Evolutionary conservation across 2,888 invertebrate genomes (phyloP), one percentile per base, ranked within the genome.

Genomic region (Phragmatobia fuliginosa): DNA sequence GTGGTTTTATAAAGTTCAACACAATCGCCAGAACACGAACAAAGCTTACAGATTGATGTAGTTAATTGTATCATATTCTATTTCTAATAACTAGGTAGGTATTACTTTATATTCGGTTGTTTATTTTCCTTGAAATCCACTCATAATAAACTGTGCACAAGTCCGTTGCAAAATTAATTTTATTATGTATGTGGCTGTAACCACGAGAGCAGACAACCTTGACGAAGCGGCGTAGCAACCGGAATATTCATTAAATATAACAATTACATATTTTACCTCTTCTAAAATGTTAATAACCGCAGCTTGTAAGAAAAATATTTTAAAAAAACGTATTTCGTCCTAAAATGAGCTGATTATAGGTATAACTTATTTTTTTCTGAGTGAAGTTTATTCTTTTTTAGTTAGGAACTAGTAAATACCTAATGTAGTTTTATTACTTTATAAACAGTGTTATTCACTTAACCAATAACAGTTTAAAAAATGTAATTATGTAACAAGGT

Each of bases 181-280:
- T 75, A 78, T 76, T 81, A 73, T 77, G 74, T 69, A 71, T 73
- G 72, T 58, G 38, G n/a, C 58, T 41, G 58, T 41, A 36, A 58
- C 66, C 73, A 74, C 76, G 67, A 78, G 79, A 75, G 75, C 77
- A 82, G 77, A 83, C 80, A 83, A 64, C 86, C 86, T 85, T 85
- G 86, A 78, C 75, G 75, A 73, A 71, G 60, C 75, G 66, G 72
- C 86, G 67, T 84, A 77, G 81, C 76, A 85, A 85, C 86, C 67
- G 71, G 73, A 52, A 45, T 70, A 52, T 28, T 31, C 52, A 62
- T 62, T 32, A 62, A 28, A 70, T 58, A 25, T 32, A 62, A 67
- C 61, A 62, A 61, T 65, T 65, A 65, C 66, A 28, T 41, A 58
- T 66, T 32, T 56, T 58, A 16, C 25, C n/a, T 28, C 11, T 14